Base-by-base conservation (phyloP, 1,140 invertebrate species). In the Brachionus calyciflorus region DNA sequence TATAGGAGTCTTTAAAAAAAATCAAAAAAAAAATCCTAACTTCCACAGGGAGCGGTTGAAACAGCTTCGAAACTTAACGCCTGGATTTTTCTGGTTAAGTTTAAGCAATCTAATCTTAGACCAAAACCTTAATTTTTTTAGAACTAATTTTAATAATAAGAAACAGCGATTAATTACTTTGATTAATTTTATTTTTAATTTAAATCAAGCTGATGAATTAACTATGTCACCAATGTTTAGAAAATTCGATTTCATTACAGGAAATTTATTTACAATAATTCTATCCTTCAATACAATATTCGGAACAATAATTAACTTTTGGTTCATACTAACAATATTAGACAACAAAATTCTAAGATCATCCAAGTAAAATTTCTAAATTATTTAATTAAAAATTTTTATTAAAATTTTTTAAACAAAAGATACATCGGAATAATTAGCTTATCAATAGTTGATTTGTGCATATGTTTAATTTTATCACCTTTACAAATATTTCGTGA, bases 401-500 rank as follows among this genome's bases (percentile, higher is more conserved):
- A n/a, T n/a, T n/a, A n/a, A n/a, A n/a, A n/a, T 30, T 70, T 28
- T 21, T 7, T 17, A n/a, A n/a, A n/a, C n/a, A n/a, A 33, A 73
- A 73, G 51, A 24, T 73, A 73, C 37, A 51, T 73, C 51, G 69
- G 69, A 73, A 73, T 73, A 10, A 73, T 73, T 10, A 51, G 40
- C 33, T 41, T 73, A 21, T 49, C 46, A 30, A 33, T 49, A 21
- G 46, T 73, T 37, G 69, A 73, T 55, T 51, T 73, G 14, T 19
- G 28, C 30, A 44, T 73, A 26, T 73, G 69, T 33, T 30, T 73
- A 12, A 30, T 73, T 14, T 26, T 55, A 12, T 51, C 46, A 40
- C 69, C 69, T 19, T 5, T 73, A 12, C 69, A 73, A 53, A 73
- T 73, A 14, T 51, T 73, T 17, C 46, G 69, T 26, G 69, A 73